These are phyloP conservation scores for Epizoanthus scotinus DNA, from an alignment of 92 coral and sea anemone genomes.

Conservation along the genomic window DNA sequence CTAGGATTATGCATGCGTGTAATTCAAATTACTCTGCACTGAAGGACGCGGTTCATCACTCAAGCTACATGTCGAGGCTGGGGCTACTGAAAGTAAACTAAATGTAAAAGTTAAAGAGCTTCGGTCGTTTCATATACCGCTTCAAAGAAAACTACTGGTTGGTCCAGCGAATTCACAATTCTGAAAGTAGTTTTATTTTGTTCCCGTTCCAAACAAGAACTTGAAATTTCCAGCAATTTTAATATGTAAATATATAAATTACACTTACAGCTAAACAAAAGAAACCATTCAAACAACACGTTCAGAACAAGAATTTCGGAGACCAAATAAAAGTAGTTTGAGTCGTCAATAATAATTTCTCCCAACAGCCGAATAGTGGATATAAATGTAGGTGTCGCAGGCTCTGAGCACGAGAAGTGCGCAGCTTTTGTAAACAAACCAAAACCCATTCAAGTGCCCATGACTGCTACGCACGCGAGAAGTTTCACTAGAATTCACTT, in stretches of 20 bases:
- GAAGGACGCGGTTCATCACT: neutral
- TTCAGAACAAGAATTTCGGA: neutral
- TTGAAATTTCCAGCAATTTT: neutral
- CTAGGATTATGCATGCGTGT: conserved; percentile 27
- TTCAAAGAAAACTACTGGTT: neutral
- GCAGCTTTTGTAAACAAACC: conserved; percentile 26
- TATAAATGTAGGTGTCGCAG: too few species aligned
- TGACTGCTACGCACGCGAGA: neutral
- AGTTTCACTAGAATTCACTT: too few species aligned
- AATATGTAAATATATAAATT: conserved; percentile 45
- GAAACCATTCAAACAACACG: conserved; percentile 21
- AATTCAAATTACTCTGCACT: neutral
- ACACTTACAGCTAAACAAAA: conserved; percentile 55
- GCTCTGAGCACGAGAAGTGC: conserved; percentile 10
- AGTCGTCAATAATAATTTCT: neutral
- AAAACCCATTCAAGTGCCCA: conserved; percentile 56
- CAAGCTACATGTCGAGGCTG: neutral
- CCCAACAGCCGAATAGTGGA: too few species aligned
- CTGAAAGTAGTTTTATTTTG: neutral
- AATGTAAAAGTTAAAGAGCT: neutral
- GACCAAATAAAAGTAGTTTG: neutral
- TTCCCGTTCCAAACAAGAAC: neutral
- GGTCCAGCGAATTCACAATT: neutral
- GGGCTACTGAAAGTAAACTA: neutral
- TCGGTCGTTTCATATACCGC: neutral